Evolutionary conservation across 2,888 invertebrate genomes (phyloP).

Genomic region (Beris chalybata): DNA sequence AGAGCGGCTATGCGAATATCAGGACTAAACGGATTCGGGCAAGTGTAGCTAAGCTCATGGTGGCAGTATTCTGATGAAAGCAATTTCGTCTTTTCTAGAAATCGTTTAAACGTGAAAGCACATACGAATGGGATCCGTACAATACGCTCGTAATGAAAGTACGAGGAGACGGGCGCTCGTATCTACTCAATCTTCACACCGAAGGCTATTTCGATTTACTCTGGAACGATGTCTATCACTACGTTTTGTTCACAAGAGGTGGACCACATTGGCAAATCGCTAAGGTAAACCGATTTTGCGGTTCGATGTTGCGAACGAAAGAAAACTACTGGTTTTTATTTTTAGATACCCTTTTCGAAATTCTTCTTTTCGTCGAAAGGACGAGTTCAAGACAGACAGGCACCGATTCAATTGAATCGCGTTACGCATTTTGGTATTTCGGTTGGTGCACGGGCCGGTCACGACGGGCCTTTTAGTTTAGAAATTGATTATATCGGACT

Average conservation of each 20-base stretch:
- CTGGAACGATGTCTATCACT: slow-evolving; percentile 90
- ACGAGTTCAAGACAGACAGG: slow-evolving; percentile 80
- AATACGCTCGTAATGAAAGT: slow-evolving; percentile 75
- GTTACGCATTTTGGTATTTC: slow-evolving; percentile 82
- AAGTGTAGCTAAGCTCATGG: slow-evolving; percentile 39
- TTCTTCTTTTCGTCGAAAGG: slow-evolving; percentile 84
- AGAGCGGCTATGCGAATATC: slow-evolving; percentile 82
- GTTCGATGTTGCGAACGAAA: not conserved
- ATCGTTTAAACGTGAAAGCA: slow-evolving; percentile 75
- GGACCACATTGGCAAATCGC: slow-evolving; percentile 98
- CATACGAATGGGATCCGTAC: slow-evolving; percentile 76
- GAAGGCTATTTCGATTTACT: slow-evolving; percentile 78
- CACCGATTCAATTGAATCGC: slow-evolving; percentile 61
- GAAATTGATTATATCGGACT: slow-evolving; percentile 93
- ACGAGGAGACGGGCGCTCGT: slow-evolving; percentile 92
- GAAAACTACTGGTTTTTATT: slow-evolving; percentile 28
- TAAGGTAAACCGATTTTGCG: slow-evolving; percentile 61
- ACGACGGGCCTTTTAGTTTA: slow-evolving; percentile 81
- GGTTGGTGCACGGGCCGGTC: slow-evolving; percentile 69
- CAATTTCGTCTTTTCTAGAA: slow-evolving; percentile 60
- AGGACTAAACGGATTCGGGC: slow-evolving; percentile 69
- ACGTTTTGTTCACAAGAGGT: slow-evolving; percentile 88
- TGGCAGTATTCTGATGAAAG: not conserved
- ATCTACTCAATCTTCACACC: slow-evolving; percentile 77
- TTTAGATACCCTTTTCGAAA: slow-evolving; percentile 91